Evolutionary conservation across 2,797 vertebrate species (phyloP).

Genomic region (Emydoidea blandingii): DNA sequence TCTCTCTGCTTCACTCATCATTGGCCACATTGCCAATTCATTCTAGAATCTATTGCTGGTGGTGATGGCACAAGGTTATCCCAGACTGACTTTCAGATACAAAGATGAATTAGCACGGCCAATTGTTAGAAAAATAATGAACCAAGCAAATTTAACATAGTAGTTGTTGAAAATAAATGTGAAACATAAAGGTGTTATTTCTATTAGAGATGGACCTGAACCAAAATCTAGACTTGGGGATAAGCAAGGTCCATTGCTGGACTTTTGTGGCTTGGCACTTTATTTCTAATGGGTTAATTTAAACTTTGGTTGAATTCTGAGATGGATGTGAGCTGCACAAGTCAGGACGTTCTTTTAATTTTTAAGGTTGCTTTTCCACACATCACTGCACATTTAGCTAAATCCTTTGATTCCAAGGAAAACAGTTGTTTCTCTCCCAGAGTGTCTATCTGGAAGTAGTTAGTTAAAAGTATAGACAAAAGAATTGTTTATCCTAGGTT

Average conservation of each 20-base stretch:
- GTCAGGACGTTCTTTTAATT: background rate
- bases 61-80: background rate
- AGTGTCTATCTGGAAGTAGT: background rate
- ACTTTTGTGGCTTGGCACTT: background rate
- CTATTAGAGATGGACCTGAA: background rate
- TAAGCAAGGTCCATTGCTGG: background rate
- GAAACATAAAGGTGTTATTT: background rate
- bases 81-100: background rate
- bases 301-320: rapidly evolving
- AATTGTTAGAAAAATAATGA: background rate
- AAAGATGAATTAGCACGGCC: background rate
- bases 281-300: background rate
- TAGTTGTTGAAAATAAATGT: background rate
- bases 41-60: rapidly evolving
- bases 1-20: background rate
- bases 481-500: conserved; percentile 44
- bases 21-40: background rate
- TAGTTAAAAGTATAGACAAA: conserved; percentile 43
- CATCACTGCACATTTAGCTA: background rate
- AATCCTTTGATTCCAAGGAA: background rate
- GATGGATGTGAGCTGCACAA: rapidly evolving
- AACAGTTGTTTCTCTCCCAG: background rate
- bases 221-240: background rate
- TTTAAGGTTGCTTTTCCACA: background rate
- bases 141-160: background rate